These are phyloP conservation scores for Xerus inauris DNA, from an alignment of 2,113 vertebrate genomes.

Conservation along the genomic window DNA sequence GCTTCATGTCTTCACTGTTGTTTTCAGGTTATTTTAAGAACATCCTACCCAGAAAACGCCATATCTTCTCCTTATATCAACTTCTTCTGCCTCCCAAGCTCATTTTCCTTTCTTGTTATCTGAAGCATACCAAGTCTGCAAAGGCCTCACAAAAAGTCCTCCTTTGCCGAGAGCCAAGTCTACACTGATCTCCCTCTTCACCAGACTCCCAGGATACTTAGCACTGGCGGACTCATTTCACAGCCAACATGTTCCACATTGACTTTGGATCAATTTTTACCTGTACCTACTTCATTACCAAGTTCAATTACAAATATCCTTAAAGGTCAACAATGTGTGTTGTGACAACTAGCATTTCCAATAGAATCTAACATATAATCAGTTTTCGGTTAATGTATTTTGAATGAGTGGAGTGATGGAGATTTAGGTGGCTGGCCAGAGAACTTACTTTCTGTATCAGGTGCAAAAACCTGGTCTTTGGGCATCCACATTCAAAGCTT, in stretches of 20 bases:
- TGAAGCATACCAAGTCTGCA: not conserved
- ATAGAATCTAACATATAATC: not conserved
- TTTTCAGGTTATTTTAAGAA: constrained; percentile 9
- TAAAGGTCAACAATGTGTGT: not conserved
- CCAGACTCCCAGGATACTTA: not conserved
- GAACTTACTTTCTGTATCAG: not conserved
- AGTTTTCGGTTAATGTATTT: not conserved
- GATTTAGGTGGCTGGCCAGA: not conserved
- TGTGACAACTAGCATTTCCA: not conserved
- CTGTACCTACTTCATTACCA: not conserved
- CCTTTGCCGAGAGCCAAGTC: not conserved
- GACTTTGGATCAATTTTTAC: not conserved
- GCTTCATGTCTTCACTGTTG: not conserved
- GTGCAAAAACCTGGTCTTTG: not conserved
- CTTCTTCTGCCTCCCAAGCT: not conserved
- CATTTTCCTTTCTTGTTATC: not conserved
- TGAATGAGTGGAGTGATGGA: not conserved
- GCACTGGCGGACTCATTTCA: not conserved
- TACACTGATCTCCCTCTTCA: not conserved
- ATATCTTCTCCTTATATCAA: not conserved
- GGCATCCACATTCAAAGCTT: not conserved
- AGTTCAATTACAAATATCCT: not conserved
- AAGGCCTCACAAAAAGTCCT: not conserved
- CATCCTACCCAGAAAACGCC: not conserved
- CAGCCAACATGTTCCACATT: not conserved